Percentiles rank a stretch among this genome's conserved stretches.
Evolutionary conservation across 1,140 invertebrate species (phyloP).

Genomic region (Trinorchestia longiramus): DNA sequence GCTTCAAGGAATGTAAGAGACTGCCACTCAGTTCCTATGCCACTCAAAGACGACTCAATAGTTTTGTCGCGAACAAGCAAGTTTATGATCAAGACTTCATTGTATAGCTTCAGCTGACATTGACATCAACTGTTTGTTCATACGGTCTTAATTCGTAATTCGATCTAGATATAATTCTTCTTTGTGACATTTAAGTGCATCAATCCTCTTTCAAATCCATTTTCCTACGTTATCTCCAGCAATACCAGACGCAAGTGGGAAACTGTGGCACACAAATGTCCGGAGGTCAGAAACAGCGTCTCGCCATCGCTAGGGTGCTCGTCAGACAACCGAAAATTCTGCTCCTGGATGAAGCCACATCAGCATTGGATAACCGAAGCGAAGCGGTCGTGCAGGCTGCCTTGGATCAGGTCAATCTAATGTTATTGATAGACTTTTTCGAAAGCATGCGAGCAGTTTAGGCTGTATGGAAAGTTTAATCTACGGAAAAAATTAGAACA

Average conservation of each 20-base stretch:
- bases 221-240: constrained; percentile 55
- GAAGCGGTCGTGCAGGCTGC: constrained; percentile 79
- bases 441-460: not conserved
- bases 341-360: constrained; percentile 83
- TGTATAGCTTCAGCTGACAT: too few relatives aligned
- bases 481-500: not conserved
- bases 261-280: constrained; percentile 75
- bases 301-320: constrained; percentile 91
- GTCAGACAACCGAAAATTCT: constrained; percentile 83
- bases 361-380: constrained; percentile 78
- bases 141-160: too few relatives aligned
- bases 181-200: too few relatives aligned
- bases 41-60: too few relatives aligned
- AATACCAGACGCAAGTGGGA: constrained; percentile 82
- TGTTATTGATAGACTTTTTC: not conserved
- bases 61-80: too few relatives aligned
- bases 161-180: too few relatives aligned
- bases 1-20: too few relatives aligned
- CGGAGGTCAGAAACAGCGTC: constrained; percentile 82
- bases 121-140: too few relatives aligned
- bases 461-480: not conserved
- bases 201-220: too few relatives aligned
- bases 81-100: too few relatives aligned
- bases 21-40: too few relatives aligned
- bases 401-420: constrained; percentile 73